Percentiles rank a stretch among this genome's conserved stretches.
phyloP scores from a whole-genome alignment of 2,888 invertebrate genomes.

The Phortica okadai region DNA sequence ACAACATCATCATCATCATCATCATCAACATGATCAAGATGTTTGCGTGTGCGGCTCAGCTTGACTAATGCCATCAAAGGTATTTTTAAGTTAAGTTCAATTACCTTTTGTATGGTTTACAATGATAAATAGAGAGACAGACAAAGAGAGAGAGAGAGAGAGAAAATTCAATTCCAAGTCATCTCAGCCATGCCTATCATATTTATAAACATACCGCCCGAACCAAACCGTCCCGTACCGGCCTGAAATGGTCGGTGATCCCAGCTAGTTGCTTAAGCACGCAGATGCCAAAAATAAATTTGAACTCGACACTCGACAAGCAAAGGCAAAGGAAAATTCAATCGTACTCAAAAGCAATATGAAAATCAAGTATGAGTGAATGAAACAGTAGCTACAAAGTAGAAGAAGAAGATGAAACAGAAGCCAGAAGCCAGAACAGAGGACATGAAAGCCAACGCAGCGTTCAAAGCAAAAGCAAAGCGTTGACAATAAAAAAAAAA shows the following conservation, averaged over 20 bases:
- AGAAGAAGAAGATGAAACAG: no score
- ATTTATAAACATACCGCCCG: conserved; percentile 10
- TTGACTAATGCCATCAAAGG: conserved; percentile 39
- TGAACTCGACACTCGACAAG: not conserved
- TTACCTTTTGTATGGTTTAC: conserved; percentile 68
- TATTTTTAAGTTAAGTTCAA: conserved; percentile 56
- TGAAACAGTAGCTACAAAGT: no score
- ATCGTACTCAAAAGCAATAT: not conserved
- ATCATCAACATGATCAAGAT: not conserved
- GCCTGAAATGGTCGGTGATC: not conserved
- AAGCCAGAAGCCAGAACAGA: no score
- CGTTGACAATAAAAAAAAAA: not conserved
- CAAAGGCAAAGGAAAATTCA: not conserved
- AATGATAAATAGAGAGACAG: conserved; percentile 53
- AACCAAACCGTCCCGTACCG: not conserved
- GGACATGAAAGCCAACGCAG: no score
- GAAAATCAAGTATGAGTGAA: not conserved
- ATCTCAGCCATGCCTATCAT: not conserved
- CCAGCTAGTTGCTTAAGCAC: not conserved
- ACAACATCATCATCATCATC: conserved; percentile 16
- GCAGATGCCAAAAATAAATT: not conserved
- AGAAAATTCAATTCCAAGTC: no score
- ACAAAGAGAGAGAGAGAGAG: conserved; percentile 6
- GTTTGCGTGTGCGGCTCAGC: conserved; percentile 44
- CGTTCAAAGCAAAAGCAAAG: not conserved